phyloP scores from a whole-genome alignment of 2,888 invertebrate species.

The Chrysotoxum bicinctum region DNA sequence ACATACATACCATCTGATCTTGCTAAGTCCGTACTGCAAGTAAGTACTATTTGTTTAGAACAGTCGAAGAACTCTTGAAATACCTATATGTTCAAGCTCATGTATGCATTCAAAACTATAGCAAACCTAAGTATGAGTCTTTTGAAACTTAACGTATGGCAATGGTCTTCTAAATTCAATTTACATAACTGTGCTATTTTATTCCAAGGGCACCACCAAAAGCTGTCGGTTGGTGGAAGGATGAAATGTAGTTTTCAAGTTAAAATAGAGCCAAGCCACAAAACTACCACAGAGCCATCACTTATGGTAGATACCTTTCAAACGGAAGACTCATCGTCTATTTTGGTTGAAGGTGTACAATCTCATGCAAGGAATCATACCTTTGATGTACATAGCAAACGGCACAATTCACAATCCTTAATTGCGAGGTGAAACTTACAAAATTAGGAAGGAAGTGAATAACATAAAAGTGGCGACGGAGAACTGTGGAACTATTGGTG shows the following conservation, averaged over 20 bases:
- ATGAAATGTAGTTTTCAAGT: not conserved
- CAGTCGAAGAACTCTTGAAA: not conserved
- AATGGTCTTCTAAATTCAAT: not conserved
- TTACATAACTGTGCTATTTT: not conserved
- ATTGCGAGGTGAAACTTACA: conserved; percentile 38
- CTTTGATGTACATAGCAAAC: not conserved
- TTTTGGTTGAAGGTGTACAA: conserved; percentile 21
- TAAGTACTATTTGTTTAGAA: too few species aligned
- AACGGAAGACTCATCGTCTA: not conserved
- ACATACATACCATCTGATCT: not conserved
- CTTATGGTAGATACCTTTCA: not conserved
- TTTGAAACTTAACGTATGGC: not conserved
- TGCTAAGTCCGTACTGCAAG: not conserved
- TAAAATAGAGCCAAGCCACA: conserved; percentile 36
- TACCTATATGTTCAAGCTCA: not conserved
- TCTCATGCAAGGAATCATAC: not conserved
- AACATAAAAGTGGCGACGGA: not conserved
- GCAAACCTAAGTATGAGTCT: not conserved
- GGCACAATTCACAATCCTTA: not conserved
- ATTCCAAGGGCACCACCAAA: not conserved
- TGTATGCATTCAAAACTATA: not conserved
- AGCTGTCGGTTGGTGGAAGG: not conserved
- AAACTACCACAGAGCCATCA: conserved; percentile 36
- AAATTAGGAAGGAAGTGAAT: conserved; percentile 37
- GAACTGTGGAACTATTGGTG: not conserved